Conservation (phyloP, 1,140 invertebrate species). For the Drosophila novamexicana region DNA sequence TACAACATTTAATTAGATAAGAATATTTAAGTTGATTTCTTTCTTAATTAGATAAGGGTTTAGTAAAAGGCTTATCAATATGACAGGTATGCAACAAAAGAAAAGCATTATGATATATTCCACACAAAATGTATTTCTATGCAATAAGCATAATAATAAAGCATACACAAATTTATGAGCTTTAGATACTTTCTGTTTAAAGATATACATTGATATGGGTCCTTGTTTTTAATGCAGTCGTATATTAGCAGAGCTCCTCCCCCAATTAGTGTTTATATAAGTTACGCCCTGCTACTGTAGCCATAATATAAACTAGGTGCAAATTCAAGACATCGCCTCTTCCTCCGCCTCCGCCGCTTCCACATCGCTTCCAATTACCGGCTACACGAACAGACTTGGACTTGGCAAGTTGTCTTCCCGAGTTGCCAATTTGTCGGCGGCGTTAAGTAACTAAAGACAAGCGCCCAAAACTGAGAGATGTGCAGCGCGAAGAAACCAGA, state of each 20-base stretch:
- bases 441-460: conserved; percentile 2
- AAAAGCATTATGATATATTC: no score
- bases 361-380: conserved; percentile 21
- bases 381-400: background rate
- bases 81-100: no score
- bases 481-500: conserved; percentile 24
- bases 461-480: background rate
- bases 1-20: no score
- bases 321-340: conserved; percentile 3
- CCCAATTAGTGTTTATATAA: conserved; percentile 38
- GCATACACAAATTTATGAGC: no score
- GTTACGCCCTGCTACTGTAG: conserved; percentile 1
- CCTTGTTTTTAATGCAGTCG: background rate
- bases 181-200: background rate
- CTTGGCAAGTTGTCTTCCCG: conserved; percentile 6
- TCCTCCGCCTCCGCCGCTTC: background rate
- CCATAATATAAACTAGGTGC: conserved; percentile 10
- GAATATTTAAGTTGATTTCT: no score
- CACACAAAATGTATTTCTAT: no score
- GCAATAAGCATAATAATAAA: no score
- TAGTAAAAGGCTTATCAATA: no score
- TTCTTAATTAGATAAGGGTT: no score
- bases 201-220: no score
- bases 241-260: conserved; percentile 19
- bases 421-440: conserved; percentile 35